Conservation (phyloP, 2,113 vertebrate species). For the Clarias magur region DNA sequence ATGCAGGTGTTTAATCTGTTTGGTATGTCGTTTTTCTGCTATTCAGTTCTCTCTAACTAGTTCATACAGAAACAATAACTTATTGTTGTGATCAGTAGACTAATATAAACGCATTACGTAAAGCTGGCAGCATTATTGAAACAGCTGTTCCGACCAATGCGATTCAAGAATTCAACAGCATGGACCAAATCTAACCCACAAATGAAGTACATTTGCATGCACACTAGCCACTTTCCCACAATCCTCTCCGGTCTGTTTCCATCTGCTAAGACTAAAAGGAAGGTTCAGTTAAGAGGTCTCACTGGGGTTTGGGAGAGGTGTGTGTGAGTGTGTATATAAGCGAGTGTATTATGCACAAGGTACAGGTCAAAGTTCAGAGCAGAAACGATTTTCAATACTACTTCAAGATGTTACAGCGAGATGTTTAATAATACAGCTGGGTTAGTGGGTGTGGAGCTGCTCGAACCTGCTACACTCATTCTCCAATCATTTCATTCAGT, state of each 20-base stretch:
- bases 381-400: conserved; percentile 20
- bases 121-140: background rate
- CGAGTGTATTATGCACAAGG: background rate
- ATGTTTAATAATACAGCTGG: conserved; percentile 45
- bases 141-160: background rate
- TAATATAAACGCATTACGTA: background rate
- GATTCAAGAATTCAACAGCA: background rate
- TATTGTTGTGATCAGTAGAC: background rate
- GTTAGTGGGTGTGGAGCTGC: background rate
- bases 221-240: background rate
- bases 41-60: no score
- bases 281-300: conserved; percentile 16
- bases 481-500: background rate
- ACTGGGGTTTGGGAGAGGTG: conserved; percentile 5
- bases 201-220: background rate
- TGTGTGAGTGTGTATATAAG: background rate
- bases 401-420: conserved; percentile 30
- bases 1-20: background rate
- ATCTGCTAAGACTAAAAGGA: conserved; percentile 21
- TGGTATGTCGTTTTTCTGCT: no score
- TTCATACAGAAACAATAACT: background rate
- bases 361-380: conserved; percentile 22
- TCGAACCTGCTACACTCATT: background rate
- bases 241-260: conserved; percentile 3
- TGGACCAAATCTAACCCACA: background rate